These are phyloP conservation scores for Acanthornis magna DNA, from an alignment of 2,797 vertebrate species.

Conservation along the genomic window DNA sequence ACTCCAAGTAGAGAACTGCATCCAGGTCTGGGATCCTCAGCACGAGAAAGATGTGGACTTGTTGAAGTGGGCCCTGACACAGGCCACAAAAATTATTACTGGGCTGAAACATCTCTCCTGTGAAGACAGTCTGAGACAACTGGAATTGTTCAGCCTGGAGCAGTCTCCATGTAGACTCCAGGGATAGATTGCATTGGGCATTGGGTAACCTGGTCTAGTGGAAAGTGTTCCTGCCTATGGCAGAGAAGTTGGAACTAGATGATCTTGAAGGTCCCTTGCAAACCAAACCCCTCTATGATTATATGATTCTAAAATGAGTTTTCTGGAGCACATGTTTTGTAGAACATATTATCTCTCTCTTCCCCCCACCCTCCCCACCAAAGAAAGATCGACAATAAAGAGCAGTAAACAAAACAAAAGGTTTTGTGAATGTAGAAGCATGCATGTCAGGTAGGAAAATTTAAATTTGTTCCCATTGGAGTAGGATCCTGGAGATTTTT, in stretches of 20 bases:
- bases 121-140: neutral
- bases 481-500: fast-evolving
- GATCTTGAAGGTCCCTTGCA: neutral
- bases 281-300: fast-evolving
- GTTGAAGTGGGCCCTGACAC: neutral
- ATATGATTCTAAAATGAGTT: neutral
- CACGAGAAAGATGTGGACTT: neutral
- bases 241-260: neutral
- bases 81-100: neutral
- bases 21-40: neutral
- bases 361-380: fast-evolving
- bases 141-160: neutral
- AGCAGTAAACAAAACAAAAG: neutral
- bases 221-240: neutral
- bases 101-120: neutral
- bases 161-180: no score
- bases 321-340: neutral
- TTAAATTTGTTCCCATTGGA: neutral
- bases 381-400: neutral
- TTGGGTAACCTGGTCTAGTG: neutral
- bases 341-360: neutral
- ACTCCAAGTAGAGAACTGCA: neutral
- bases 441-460: neutral
- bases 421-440: neutral
- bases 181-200: neutral